A percentile compares a stretch with the other conserved stretches of the same genome.
These are phyloP conservation scores for Priocnemis perturbator DNA, from an alignment of 2,888 invertebrate genomes.

Conservation along the genomic window DNA sequence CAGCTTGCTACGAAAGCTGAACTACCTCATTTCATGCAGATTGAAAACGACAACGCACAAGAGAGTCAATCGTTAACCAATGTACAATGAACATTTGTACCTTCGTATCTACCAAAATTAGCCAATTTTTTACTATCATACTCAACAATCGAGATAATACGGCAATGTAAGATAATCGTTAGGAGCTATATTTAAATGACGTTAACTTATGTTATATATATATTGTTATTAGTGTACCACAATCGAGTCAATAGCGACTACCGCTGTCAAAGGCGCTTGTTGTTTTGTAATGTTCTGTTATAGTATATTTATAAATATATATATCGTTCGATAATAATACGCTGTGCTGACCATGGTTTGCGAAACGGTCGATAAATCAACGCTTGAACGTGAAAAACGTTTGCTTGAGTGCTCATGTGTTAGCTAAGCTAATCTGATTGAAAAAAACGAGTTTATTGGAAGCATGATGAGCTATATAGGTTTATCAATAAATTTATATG, in stretches of 20 bases:
- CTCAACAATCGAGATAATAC: constrained; percentile 26
- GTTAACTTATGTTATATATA: constrained; percentile 66
- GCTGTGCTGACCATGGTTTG: constrained; percentile 32
- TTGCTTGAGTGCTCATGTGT: constrained; percentile 30
- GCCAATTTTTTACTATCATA: constrained; percentile 64
- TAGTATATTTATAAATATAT: constrained; percentile 73
- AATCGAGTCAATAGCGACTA: constrained; percentile 62
- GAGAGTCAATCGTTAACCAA: constrained; percentile 58
- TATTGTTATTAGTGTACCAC: constrained; percentile 36
- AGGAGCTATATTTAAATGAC: constrained; percentile 64
- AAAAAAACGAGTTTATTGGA: constrained; percentile 20
- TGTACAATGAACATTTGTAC: constrained; percentile 50
- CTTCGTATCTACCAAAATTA: constrained; percentile 62
- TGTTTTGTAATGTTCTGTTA: constrained; percentile 74
- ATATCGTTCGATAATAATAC: constrained; percentile 35
- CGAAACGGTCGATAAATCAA: constrained; percentile 17
- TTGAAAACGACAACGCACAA: constrained; percentile 55
- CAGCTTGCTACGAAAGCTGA: constrained; percentile 76
- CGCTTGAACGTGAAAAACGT: constrained; percentile 26
- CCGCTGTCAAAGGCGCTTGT: constrained; percentile 69
- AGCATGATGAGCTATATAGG: constrained; percentile 18
- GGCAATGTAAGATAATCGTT: constrained; percentile 63
- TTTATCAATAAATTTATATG: constrained; percentile 32
- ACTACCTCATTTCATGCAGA: constrained; percentile 68
- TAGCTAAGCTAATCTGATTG: constrained; percentile 13